Evolutionary conservation across 2,113 vertebrate genomes (phyloP).

Genomic region (Ictalurus furcatus): DNA sequence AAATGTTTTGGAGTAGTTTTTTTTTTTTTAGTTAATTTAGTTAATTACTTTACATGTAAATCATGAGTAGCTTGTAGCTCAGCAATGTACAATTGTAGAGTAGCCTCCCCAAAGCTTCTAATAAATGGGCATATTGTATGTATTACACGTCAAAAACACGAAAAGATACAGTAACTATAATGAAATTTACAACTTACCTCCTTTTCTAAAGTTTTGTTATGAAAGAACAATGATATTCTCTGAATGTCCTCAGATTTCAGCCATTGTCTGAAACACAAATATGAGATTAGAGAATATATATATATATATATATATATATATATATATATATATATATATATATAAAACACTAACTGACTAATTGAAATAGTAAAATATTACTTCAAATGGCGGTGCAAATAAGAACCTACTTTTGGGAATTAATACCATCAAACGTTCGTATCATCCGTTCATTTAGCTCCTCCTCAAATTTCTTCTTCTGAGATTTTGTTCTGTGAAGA

Average conservation of each 20-base stretch:
- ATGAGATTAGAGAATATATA: not conserved
- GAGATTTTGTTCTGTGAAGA: slow-evolving; percentile 87
- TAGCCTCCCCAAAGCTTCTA: not conserved
- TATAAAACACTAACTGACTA: not conserved
- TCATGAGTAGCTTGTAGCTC: not conserved
- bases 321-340: no score
- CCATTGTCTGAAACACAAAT: slow-evolving; percentile 83
- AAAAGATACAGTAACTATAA: not conserved
- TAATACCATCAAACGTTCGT: slow-evolving; percentile 95
- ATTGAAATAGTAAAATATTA: not conserved
- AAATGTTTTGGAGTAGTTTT: not conserved
- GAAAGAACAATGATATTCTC: slow-evolving; percentile 96
- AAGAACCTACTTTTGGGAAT: slow-evolving; percentile 88
- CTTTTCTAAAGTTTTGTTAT: slow-evolving; percentile 92
- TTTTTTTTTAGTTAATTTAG: not conserved
- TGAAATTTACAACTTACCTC: slow-evolving; percentile 78
- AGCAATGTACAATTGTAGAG: not conserved
- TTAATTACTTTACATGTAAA: not conserved
- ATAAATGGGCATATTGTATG: not conserved
- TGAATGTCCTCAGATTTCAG: slow-evolving; percentile 98
- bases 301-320: no score
- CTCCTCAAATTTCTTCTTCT: slow-evolving; percentile 96
- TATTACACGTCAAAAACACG: not conserved
- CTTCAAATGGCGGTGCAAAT: not conserved
- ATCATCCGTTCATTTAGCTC: slow-evolving; percentile 97